Percentiles rank a stretch among this genome's conserved stretches.
Evolutionary conservation across 2,888 invertebrate species (phyloP).

Genomic region (Bugula neritina): DNA sequence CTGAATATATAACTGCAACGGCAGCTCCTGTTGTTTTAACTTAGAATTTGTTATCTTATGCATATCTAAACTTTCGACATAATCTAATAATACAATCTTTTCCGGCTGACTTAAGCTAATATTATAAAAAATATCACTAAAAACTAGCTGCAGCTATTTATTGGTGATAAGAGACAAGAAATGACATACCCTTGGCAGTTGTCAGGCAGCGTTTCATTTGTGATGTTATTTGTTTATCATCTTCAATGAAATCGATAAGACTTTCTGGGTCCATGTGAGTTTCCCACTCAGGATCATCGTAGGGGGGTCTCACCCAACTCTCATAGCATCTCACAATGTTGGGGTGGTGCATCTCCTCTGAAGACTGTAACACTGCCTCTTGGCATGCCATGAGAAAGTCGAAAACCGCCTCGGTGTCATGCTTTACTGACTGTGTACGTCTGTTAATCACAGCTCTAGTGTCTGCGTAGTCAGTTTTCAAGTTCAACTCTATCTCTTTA

Average conservation of each 20-base stretch:
- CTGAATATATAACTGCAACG: no score
- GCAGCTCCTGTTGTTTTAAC: no score
- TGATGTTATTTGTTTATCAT: background rate
- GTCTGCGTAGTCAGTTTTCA: background rate
- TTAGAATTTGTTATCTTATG: background rate
- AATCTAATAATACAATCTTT: background rate
- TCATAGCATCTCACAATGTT: constrained; percentile 17
- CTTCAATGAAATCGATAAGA: constrained; percentile 7
- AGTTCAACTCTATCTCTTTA: constrained; percentile 17
- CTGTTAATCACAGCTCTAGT: background rate
- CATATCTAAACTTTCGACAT: background rate
- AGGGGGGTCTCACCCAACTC: background rate
- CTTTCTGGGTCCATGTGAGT: background rate
- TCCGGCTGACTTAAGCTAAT: no score
- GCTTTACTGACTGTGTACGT: background rate
- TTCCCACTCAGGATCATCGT: background rate
- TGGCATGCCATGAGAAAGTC: constrained; percentile 20
- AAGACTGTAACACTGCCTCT: constrained; percentile 12
- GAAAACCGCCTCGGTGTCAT: background rate
- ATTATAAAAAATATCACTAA: no score
- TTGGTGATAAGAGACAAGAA: no score
- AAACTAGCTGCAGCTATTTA: no score
- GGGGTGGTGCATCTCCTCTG: background rate
- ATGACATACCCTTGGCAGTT: background rate
- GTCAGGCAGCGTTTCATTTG: background rate